Evolutionary conservation across 2,797 vertebrate genomes (phyloP), one percentile per base, ranked within the genome.

Genomic region (Erithacus rubecula): DNA sequence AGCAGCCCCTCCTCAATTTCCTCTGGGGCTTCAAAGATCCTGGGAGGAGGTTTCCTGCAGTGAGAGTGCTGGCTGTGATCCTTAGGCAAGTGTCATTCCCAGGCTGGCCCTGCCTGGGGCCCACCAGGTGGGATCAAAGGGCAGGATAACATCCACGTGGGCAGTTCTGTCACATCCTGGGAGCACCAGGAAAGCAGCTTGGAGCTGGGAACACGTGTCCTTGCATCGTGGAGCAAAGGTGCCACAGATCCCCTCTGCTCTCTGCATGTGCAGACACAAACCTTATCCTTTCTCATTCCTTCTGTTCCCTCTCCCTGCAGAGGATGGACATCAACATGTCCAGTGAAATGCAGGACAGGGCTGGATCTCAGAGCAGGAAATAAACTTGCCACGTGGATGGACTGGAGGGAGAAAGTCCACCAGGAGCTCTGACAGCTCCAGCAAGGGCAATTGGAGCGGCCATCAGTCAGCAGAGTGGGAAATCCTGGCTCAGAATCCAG

Each of bases 161-260:
- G 52, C 87, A 67, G 30, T 30, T 60, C 13, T 46, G 70, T 75
- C 32, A 0, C 1, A 1, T 51, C 80, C 4, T 0, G 6, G 65
- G 37, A 80, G 23, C 2, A 0, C 10, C 23, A 27, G 3, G 1
- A 67, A 47, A 60, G 17, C 44, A 36, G 46, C 24, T 22, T 15
- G 21, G 51, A 64, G 59, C 67, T 29, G 46, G 55, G 24, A 72
- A 41, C 16, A 15, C 0, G 1, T 12, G 43, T 52, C 89, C 67
- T 60, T 60, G 49, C 46, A 27, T 3, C 2, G 3, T 5, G 13
- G 30, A 19, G 39, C 74, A 65, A 87, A 92, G 67, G 81, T 71
- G 49, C n/a, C 0, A 0, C 1, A 12, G n/a, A n/a, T 70, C 8
- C 20, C 5, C 15, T 30, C 59, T 60, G 37, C n/a, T 64, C 29